Evolutionary conservation across 2,113 vertebrate species (phyloP), one percentile per base, ranked within the genome.

Genomic region (Carlito syrichta): DNA sequence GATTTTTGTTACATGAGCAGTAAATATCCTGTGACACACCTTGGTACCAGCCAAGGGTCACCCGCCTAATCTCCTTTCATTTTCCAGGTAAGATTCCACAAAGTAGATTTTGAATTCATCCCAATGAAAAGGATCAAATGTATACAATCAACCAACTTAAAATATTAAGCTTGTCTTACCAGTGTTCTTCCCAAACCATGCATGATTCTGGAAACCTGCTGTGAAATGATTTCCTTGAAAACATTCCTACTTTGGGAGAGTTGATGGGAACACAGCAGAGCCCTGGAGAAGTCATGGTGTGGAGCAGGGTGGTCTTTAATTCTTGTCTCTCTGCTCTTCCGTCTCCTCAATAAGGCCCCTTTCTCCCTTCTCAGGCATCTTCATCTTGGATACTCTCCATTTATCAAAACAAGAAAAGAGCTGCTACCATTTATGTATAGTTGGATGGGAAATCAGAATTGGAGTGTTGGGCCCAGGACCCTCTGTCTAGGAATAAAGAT

Each of bases 151-250:
- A 7, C 30, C 48, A 56, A 40, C 13, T 73, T 87, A 69, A 32
- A 81, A 11, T 68, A 20, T 25, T 13, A 62, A 30, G 54, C 38
- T 14, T 30, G 12, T 94, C 32, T 54, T 84, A 45, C 22, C 40
- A 32, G 2, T 30, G 83, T 56, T 45, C 58, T 79, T 40, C 13
- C 22, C 5, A 19, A 60, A 25, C 50, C 20, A 0, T 25, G 13
- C 8, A 0, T 0, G 14, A n/a, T 8, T 27, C 38, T 71, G 69
- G 71, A 19, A 20, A 20, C 12, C 3, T 2, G n/a, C 17, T 35
- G 2, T 30, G 82, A 56, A 27, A 12, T 30, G 74, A 76, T 23
- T 30, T 45, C 25, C 8, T 54, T 30, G 52, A 11, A n/a, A 63
- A 22, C 30, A 48, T 19, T n/a, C 30, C 54, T n/a, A 0, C 43